Conservation (phyloP, 2,113 vertebrate genomes). For the Etheostoma cragini region DNA sequence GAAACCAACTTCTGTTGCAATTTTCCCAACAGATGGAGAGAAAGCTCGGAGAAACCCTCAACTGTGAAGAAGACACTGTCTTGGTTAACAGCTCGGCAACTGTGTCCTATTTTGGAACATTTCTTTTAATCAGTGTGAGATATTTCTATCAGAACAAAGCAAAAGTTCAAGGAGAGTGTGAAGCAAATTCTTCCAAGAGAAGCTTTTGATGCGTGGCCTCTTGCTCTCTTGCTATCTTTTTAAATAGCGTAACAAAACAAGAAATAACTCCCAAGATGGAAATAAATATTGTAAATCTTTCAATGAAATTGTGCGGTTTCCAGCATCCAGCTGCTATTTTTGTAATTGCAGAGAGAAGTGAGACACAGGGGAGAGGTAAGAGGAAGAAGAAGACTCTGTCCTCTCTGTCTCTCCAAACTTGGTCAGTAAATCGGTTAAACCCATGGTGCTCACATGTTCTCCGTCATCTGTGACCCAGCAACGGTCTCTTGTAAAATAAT, state of each 20-base stretch:
- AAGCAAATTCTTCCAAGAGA: slow-evolving; percentile 40
- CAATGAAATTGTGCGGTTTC: neutral
- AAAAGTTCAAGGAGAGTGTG: slow-evolving; percentile 62
- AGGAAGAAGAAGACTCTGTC: slow-evolving; percentile 14
- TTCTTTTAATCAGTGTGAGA: slow-evolving; percentile 38
- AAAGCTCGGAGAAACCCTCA: slow-evolving; percentile 5
- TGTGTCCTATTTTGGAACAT: slow-evolving; percentile 44
- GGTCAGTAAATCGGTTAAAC: slow-evolving; percentile 37
- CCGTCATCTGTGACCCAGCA: slow-evolving; percentile 44
- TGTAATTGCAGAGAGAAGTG: slow-evolving; percentile 1
- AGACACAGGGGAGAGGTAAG: neutral
- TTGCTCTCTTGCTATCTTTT: slow-evolving; percentile 30
- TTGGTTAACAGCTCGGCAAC: slow-evolving; percentile 31
- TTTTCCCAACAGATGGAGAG: slow-evolving; percentile 30
- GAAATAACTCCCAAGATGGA: slow-evolving; percentile 30
- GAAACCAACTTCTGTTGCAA: slow-evolving; percentile 2
- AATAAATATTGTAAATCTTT: slow-evolving; percentile 35
- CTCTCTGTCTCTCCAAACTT: slow-evolving; percentile 45
- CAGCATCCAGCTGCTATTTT: slow-evolving; percentile 14
- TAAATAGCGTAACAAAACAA: slow-evolving; percentile 37
- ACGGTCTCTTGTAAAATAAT: slow-evolving; percentile 50
- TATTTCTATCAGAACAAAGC: slow-evolving; percentile 61
- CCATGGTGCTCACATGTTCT: slow-evolving; percentile 47
- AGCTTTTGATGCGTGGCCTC: slow-evolving; percentile 42
- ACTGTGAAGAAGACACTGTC: slow-evolving; percentile 27